Base-by-base conservation (phyloP, 1,140 invertebrate species). In the Drosophila busckii region DNA sequence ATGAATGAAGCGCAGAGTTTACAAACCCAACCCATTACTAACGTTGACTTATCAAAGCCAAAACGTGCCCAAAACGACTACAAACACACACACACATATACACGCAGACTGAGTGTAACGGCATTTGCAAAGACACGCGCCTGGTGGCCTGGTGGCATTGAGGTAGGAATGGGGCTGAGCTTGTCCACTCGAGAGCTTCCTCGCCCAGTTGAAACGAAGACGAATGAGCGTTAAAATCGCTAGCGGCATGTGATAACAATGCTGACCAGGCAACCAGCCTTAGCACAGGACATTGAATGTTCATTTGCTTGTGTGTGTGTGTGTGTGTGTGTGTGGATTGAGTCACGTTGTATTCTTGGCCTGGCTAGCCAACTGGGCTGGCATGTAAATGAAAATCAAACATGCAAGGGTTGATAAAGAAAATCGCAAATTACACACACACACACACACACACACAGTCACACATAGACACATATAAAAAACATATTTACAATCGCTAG, bases 321-420 rank as follows among this genome's bases (percentile, higher is more conserved):
- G 10, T 55, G 15, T 59, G 49, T 62, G 42, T 63, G 44, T 40
- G 35, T 16, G 31, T 26, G 60, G 52, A 78, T 75, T 82, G 75
- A 82, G 75, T 80, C 75, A 82, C 75, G 69, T 84, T 84, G 70
- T 78, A 76, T 82, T 76, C 78, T 70, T 82, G 76, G 62, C 76
- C 32, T 31, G 40, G 42, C 38, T 48, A 19, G 17, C 53, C 16
- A 12, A 31, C 75, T 46, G 67, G 34, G 45, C 62, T 46, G 45
- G 45, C 61, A 85, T 85, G 76, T 84, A 85, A 85, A 85, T 85
- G 83, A 85, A 85, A 85, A 85, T 85, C 83, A 85, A 85, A 85
- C 83, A 85, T 85, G 83, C 83, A 85, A 85, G 83, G 75, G 76
- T 85, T 85, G 82, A 85, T 85, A 69, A 82, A 70, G 63, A 82